phyloP scores from a whole-genome alignment of 2,113 vertebrate species.

The Pan troglodytes region NHGRI_mPanTro3-v2.1_pri NC_072421.2:37824501-37825000 shows the following conservation, averaged over 20 bases:
- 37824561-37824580: not conserved
- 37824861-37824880: not conserved
- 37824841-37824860: not conserved
- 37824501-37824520: not conserved
- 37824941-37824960: not conserved
- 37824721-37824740: not conserved
- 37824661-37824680: not conserved
- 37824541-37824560: not conserved
- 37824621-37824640: not conserved
- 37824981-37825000: conserved; percentile 14
- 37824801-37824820: not conserved
- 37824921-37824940: not conserved
- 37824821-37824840: conserved; percentile 15
- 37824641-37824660: not conserved
- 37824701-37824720: not conserved
- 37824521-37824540: not conserved
- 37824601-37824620: not conserved
- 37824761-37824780: not conserved
- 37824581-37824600: not conserved
- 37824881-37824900: not conserved
- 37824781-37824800: not conserved
- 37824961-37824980: not conserved
- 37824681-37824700: not conserved
- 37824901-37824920: conserved; percentile 15
- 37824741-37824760: not conserved